Percentiles rank a stretch among this genome's conserved stretches.
These are phyloP conservation scores for Lycocorax pyrrhopterus DNA, from an alignment of 2,113 vertebrate species.

Conservation along the genomic window DNA sequence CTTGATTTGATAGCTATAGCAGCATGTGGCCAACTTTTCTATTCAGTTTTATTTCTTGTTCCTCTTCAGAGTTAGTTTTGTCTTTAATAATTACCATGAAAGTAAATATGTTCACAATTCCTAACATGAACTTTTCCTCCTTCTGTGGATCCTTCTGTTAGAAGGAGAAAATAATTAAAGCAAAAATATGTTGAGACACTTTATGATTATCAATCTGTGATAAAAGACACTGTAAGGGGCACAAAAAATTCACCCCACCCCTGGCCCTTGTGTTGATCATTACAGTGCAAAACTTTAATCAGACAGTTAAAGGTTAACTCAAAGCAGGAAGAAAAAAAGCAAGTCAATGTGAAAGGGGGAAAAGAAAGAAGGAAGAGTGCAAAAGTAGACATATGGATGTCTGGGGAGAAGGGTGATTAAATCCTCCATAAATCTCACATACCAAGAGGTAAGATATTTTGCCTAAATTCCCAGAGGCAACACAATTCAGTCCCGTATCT, in stretches of 20 bases:
- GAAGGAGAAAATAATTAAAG: neutral
- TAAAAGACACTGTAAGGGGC: neutral
- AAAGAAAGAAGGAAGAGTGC: conserved; percentile 38
- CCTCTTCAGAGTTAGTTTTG: neutral
- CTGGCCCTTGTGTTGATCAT: neutral
- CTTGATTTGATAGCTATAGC: neutral
- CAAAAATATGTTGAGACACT: neutral
- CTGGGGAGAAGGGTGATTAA: conserved; percentile 41
- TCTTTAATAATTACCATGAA: neutral
- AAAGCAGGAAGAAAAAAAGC: neutral
- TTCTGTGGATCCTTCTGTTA: neutral
- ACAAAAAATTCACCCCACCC: neutral
- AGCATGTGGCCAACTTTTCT: neutral
- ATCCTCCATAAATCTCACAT: conserved; percentile 45
- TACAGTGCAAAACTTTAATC: neutral
- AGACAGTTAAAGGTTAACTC: conserved; percentile 17
- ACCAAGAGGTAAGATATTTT: conserved; percentile 50
- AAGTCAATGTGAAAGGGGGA: neutral
- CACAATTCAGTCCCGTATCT: conserved; percentile 21
- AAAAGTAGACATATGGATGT: conserved; percentile 35
- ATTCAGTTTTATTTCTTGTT: neutral
- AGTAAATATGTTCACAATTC: neutral
- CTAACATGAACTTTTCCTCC: neutral
- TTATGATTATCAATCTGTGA: neutral
- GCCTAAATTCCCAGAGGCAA: conserved; percentile 19